These are phyloP conservation scores for Liodrosophila aerea DNA, from an alignment of 2,888 invertebrate species.

Conservation along the genomic window DNA sequence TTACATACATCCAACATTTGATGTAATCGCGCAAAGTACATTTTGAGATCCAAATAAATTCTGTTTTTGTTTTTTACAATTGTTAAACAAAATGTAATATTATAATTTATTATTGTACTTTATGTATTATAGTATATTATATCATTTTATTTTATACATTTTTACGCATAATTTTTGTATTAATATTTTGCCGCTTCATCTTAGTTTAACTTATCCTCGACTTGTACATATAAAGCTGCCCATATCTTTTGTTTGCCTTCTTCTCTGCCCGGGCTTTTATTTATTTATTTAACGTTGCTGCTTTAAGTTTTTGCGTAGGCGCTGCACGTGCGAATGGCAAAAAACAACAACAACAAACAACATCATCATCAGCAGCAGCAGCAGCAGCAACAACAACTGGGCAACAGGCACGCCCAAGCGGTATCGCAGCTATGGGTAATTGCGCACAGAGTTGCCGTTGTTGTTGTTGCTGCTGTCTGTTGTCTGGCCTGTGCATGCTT, in stretches of 20 bases:
- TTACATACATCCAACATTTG: too few species aligned
- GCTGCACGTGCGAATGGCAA: slow-evolving; percentile 59
- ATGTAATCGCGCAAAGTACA: too few species aligned
- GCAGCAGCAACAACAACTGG: slow-evolving; percentile 18
- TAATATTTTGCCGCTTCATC: not conserved
- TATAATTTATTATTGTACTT: not conserved
- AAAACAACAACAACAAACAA: slow-evolving; percentile 20
- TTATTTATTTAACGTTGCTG: slow-evolving; percentile 20
- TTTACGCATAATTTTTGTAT: not conserved
- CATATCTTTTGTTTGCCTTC: too few species aligned
- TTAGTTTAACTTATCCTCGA: not conserved
- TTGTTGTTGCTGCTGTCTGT: not conserved
- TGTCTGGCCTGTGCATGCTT: slow-evolving; percentile 27
- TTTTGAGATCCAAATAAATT: too few species aligned
- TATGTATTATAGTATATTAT: not conserved
- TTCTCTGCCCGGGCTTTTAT: too few species aligned
- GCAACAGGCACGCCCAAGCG: slow-evolving; percentile 44
- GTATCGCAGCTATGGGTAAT: slow-evolving; percentile 29
- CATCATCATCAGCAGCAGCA: slow-evolving; percentile 21
- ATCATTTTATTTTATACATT: not conserved
- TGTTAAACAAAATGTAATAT: too few species aligned
- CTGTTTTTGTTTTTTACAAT: too few species aligned
- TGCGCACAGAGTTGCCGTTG: slow-evolving; percentile 38
- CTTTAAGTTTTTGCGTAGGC: slow-evolving; percentile 55
- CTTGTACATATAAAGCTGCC: too few species aligned